Base-by-base conservation (phyloP, 2,888 invertebrate genomes). In the Theodoxus fluviatilis region DNA sequence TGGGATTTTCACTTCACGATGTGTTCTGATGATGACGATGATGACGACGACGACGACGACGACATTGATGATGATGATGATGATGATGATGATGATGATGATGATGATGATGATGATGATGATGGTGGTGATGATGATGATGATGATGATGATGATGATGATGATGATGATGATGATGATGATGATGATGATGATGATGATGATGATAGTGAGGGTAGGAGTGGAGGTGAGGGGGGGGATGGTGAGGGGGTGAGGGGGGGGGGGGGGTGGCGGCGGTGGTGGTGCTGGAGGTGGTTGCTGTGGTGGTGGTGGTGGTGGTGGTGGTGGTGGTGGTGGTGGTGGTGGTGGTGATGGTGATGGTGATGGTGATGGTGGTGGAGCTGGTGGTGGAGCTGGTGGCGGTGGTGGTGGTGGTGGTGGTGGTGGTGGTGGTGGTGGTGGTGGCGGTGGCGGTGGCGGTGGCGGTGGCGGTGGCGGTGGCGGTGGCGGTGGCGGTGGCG, bases 181-280 rank as follows among this genome's bases (percentile, higher is more conserved):
- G 61, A 49, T 3, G 68, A 43, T 3, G 72, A 59, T 37, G 70
- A 35, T 18, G 66, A n/a, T 33, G 71, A 22, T n/a, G 69, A 67
- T 38, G 47, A 31, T n/a, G 69, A 67, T 38, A 57, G 25, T 15
- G 70, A 66, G 28, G 67, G 69, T 28, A 70, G 38, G n/a, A n/a
- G n/a, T n/a, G n/a, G n/a, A n/a, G n/a, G n/a, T n/a, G n/a, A n/a
- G n/a, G n/a, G n/a, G n/a, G 49, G 6, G 40, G 59, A 59, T n/a
- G 47, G 65, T 1, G 67, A 47, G 9, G 37, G n/a, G 6, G 43
- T 47, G 15, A 52, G 43, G 25, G 2, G 18, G 25, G 38, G 52
- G 3, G 38, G 68, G 35, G 43, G 61, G 37, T 12, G 9, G 68
- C 35, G 47, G 28, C 43, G 61, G 43, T 57, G 61, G 31, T 25